A percentile compares a stretch with the other conserved stretches of the same genome.
Conservation (phyloP, 2,888 invertebrate genomes). For the Pegoplata infirma region DNA sequence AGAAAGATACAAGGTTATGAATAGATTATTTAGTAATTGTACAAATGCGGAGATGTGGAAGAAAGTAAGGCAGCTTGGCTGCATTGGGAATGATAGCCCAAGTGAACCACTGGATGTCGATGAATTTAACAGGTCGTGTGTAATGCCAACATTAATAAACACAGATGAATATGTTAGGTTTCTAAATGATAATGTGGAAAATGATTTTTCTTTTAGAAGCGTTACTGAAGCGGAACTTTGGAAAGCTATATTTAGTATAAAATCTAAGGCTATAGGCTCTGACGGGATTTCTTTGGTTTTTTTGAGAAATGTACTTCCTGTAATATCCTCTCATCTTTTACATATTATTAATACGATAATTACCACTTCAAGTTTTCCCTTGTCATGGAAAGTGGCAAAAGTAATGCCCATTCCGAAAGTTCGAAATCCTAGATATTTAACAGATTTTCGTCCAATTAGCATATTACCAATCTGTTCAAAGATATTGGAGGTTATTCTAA, state of each 20-base stretch:
- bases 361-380: not conserved
- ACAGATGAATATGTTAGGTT: too few species aligned
- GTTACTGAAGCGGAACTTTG: not conserved
- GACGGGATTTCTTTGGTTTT: slow-evolving; percentile 11
- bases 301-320: not conserved
- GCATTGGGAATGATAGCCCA: too few species aligned
- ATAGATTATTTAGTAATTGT: too few species aligned
- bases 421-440: not conserved
- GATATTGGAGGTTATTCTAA: slow-evolving; percentile 6
- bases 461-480: slow-evolving; percentile 6
- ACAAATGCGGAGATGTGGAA: too few species aligned
- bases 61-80: too few species aligned
- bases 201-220: not conserved
- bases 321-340: not conserved
- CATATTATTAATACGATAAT: not conserved
- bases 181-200: too few species aligned
- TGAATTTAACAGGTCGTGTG: too few species aligned
- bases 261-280: not conserved
- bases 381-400: not conserved
- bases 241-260: not conserved
- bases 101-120: too few species aligned
- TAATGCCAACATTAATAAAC: too few species aligned
- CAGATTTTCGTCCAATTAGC: slow-evolving; percentile 9
- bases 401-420: slow-evolving; percentile 1
- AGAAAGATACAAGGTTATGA: too few species aligned